These are phyloP conservation scores for Anthoscopus minutus DNA, from an alignment of 2,113 vertebrate species.

Conservation along the genomic window DNA sequence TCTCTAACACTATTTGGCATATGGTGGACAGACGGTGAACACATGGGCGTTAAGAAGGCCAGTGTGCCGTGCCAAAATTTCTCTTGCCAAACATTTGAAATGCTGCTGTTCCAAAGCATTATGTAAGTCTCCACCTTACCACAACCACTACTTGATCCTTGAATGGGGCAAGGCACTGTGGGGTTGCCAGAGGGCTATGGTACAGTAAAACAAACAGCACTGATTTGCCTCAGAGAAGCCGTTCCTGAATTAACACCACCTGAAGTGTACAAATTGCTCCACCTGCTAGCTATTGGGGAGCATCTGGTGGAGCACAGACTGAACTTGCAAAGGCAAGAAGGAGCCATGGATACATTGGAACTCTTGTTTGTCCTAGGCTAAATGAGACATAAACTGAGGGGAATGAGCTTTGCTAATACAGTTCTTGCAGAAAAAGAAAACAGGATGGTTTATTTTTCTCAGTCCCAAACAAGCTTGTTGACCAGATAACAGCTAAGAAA, in stretches of 20 bases:
- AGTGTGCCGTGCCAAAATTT: background rate
- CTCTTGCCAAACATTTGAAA: background rate
- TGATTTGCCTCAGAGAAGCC: background rate
- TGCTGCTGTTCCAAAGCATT: background rate
- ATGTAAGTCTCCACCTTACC: background rate
- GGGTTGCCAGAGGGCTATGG: background rate
- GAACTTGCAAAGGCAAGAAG: background rate
- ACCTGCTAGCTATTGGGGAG: background rate
- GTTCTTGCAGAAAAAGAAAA: background rate
- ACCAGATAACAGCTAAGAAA: background rate
- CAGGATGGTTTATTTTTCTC: background rate
- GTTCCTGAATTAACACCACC: background rate
- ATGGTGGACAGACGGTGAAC: constrained; percentile 14
- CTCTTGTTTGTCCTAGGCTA: background rate
- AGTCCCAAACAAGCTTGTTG: too few relatives aligned
- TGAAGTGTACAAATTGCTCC: too few relatives aligned
- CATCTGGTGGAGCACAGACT: background rate
- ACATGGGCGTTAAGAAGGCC: background rate
- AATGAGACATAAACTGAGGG: background rate
- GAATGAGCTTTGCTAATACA: fast-evolving
- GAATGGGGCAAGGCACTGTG: background rate
- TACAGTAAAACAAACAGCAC: background rate
- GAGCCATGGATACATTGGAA: fast-evolving
- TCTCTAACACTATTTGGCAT: background rate
- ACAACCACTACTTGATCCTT: background rate